Evolutionary conservation across 2,888 invertebrate species (phyloP).

Genomic region (Crossocerus cetratus): DNA sequence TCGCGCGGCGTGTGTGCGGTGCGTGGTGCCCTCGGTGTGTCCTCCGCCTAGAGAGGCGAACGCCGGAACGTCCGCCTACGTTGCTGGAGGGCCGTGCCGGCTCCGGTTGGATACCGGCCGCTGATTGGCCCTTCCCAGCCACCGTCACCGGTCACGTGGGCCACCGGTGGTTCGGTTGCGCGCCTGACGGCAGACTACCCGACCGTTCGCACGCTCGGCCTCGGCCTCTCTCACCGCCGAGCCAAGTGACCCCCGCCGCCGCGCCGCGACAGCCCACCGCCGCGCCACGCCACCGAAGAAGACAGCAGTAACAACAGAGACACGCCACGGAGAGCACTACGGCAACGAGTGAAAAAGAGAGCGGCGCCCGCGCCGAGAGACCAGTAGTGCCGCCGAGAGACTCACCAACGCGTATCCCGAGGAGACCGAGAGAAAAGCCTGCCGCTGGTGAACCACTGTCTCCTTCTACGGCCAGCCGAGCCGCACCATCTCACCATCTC

Average conservation of each 20-base stretch:
- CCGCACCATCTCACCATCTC: too few species aligned
- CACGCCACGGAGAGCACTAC: conserved; percentile 66
- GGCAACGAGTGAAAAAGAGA: conserved; percentile 62
- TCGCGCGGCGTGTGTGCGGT: conserved; percentile 46
- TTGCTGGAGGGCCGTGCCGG: conserved; percentile 76
- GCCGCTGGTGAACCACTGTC: conserved; percentile 1
- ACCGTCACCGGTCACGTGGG: conserved; percentile 68
- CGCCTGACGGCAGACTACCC: conserved; percentile 18
- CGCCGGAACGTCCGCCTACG: conserved; percentile 73
- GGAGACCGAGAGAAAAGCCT: conserved; percentile 24
- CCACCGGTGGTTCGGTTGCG: conserved; percentile 24
- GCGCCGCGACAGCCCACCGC: conserved; percentile 8
- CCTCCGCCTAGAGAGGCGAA: conserved; percentile 55
- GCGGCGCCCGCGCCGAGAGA: conserved; percentile 43
- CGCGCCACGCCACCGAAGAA: conserved; percentile 43
- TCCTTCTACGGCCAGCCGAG: background rate
- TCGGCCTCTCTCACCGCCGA: too few species aligned
- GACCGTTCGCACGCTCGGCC: too few species aligned
- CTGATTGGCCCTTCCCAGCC: conserved; percentile 66
- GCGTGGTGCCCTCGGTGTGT: conserved; percentile 52
- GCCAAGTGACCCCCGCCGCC: conserved; percentile 43
- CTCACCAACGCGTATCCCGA: conserved; percentile 16
- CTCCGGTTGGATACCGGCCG: conserved; percentile 69
- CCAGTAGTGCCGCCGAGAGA: conserved; percentile 30
- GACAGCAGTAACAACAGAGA: conserved; percentile 72